Percentiles rank a stretch among this genome's conserved stretches.
Conservation (phyloP, 2,113 vertebrate species). For the Speoplatyrhinus poulsoni region DNA sequence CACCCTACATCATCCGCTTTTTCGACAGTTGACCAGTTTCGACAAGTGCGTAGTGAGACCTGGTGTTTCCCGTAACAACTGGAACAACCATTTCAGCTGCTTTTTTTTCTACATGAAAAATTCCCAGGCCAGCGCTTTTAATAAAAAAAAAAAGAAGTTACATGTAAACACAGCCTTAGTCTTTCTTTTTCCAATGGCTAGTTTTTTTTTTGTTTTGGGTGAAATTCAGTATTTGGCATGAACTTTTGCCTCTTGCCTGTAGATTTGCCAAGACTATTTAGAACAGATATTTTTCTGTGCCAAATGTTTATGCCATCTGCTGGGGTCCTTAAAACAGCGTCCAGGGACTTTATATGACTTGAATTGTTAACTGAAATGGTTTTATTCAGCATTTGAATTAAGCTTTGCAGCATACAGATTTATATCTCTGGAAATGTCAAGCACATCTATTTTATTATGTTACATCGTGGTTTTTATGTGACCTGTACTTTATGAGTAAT, state of each 20-base stretch:
- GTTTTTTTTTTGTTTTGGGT: conserved; percentile 42
- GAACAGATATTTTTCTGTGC: conserved; percentile 70
- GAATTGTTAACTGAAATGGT: conserved; percentile 70
- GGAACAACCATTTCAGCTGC: too few species aligned
- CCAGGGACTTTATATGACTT: conserved; percentile 73
- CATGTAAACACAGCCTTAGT: conserved; percentile 5
- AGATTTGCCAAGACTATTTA: conserved; percentile 75
- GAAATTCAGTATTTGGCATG: conserved; percentile 69
- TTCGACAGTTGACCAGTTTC: too few species aligned
- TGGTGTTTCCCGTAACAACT: too few species aligned
- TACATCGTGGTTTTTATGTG: conserved; percentile 59
- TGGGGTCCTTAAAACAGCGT: conserved; percentile 74
- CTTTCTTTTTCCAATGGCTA: conserved; percentile 54
- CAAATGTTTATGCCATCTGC: conserved; percentile 79
- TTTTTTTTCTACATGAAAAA: too few species aligned
- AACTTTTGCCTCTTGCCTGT: conserved; percentile 75
- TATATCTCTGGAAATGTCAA: conserved; percentile 63
- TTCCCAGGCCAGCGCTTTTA: too few species aligned
- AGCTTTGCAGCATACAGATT: conserved; percentile 60
- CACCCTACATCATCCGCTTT: too few species aligned
- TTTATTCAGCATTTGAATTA: conserved; percentile 67
- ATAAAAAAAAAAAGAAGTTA: too few species aligned
- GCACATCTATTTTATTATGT: conserved; percentile 60
- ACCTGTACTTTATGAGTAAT: conserved; percentile 52
- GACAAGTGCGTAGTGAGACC: too few species aligned